Conservation (phyloP, 2,888 invertebrate species). For the Sinodicranocentrus sp. region DNA sequence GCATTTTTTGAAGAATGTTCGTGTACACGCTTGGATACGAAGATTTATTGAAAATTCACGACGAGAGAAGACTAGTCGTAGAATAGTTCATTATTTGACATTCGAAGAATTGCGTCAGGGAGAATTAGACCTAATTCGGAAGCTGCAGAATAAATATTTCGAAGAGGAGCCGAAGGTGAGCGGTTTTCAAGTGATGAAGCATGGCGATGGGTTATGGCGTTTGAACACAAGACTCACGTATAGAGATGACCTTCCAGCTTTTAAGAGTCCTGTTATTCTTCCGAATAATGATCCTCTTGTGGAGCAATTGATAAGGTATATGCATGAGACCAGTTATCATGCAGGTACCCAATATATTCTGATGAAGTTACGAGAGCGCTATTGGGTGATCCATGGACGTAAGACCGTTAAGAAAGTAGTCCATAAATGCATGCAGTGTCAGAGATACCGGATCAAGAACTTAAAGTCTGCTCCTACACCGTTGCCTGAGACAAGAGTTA, state of each 20-base stretch:
- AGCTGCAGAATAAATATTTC: not conserved
- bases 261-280: no score
- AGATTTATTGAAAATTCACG: no score
- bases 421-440: constrained; percentile 74
- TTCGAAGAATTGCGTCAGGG: not conserved
- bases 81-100: no score
- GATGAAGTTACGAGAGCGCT: constrained; percentile 4
- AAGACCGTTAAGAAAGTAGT: not conserved
- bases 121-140: not conserved
- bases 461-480: not conserved
- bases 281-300: constrained; percentile 3
- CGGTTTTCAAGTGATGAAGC: not conserved
- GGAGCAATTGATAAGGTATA: not conserved
- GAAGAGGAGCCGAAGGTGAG: no score
- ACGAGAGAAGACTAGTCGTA: no score
- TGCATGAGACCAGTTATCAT: not conserved
- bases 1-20: no score
- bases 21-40: no score
- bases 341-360: constrained; percentile 15
- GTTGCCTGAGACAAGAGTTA: no score
- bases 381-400: constrained; percentile 24
- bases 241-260: no score
- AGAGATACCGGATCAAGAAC: constrained; percentile 41
- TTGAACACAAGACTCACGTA: no score
- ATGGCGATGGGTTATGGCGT: no score